A percentile compares a stretch with the other conserved stretches of the same genome.
Conservation (phyloP, 2,113 vertebrate species). For the Heloderma charlesbogerti region DNA sequence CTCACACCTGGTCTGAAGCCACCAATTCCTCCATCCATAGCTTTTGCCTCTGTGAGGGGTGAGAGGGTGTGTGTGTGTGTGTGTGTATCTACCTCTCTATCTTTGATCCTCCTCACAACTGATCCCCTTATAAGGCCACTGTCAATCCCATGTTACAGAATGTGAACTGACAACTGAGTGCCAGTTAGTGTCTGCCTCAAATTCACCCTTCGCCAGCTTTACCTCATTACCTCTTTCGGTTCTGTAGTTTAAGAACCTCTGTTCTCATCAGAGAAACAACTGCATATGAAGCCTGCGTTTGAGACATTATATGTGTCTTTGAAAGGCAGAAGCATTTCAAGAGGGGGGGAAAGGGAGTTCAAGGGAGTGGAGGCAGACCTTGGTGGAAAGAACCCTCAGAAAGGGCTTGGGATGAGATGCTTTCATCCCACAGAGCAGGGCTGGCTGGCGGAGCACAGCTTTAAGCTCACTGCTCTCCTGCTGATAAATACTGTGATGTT, state of each 20-base stretch:
- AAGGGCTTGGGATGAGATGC: neutral
- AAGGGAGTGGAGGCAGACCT: constrained; percentile 11
- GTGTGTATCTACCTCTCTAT: too few relatives aligned
- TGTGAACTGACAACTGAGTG: too few relatives aligned
- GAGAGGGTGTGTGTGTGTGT: too few relatives aligned
- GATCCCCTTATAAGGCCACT: neutral
- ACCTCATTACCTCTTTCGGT: neutral
- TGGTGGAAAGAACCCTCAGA: constrained; percentile 15
- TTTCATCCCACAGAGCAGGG: neutral
- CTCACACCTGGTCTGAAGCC: neutral
- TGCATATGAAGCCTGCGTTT: constrained; percentile 18
- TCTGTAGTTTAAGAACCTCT: neutral
- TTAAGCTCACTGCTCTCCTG: neutral
- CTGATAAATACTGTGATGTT: rapidly evolving
- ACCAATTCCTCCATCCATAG: neutral
- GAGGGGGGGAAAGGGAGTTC: neutral
- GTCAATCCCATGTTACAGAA: neutral
- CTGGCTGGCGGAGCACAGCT: neutral
- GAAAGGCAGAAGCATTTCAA: constrained; percentile 28
- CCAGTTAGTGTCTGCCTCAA: neutral
- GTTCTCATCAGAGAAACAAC: neutral
- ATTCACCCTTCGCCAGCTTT: neutral
- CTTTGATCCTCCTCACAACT: too few relatives aligned
- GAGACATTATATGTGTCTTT: neutral
- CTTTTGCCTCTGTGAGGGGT: neutral